phyloP scores from a whole-genome alignment of 2,888 invertebrate genomes.

The Empis stercorea region DNA sequence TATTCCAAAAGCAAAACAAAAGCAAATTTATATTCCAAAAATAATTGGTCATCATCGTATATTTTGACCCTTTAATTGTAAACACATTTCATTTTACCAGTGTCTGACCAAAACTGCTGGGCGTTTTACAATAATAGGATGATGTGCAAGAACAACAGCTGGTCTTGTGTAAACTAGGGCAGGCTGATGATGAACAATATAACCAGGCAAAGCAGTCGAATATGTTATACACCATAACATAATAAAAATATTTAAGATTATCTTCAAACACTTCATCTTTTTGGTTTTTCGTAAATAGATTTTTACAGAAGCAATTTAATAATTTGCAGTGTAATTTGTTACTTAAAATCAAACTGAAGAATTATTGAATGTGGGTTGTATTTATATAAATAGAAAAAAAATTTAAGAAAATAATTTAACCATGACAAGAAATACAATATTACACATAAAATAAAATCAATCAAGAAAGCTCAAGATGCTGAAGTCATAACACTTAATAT shows the following conservation, averaged over 20 bases:
- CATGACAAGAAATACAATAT: too few relatives aligned
- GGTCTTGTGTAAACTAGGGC: background rate
- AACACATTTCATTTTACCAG: constrained; percentile 9
- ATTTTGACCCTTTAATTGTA: constrained; percentile 7
- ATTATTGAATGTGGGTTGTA: too few relatives aligned
- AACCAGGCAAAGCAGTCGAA: constrained; percentile 12
- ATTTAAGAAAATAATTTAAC: too few relatives aligned
- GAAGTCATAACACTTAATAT: too few relatives aligned
- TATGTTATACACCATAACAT: constrained; percentile 8
- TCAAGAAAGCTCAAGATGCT: too few relatives aligned
- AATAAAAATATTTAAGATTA: constrained; percentile 10
- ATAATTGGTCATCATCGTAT: constrained; percentile 4
- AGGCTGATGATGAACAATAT: constrained; percentile 11
- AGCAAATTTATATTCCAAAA: background rate
- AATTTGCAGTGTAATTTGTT: background rate
- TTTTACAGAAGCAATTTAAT: background rate
- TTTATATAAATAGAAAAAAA: too few relatives aligned
- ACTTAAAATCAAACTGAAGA: background rate
- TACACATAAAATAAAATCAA: too few relatives aligned
- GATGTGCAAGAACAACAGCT: constrained; percentile 10
- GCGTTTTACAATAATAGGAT: constrained; percentile 7
- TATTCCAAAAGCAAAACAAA: background rate
- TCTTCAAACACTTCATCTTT: constrained; percentile 13
- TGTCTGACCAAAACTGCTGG: constrained; percentile 10
- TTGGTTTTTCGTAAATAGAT: background rate